Base-by-base conservation (phyloP, 2,888 invertebrate genomes). In the Drosophila putrida region DNA sequence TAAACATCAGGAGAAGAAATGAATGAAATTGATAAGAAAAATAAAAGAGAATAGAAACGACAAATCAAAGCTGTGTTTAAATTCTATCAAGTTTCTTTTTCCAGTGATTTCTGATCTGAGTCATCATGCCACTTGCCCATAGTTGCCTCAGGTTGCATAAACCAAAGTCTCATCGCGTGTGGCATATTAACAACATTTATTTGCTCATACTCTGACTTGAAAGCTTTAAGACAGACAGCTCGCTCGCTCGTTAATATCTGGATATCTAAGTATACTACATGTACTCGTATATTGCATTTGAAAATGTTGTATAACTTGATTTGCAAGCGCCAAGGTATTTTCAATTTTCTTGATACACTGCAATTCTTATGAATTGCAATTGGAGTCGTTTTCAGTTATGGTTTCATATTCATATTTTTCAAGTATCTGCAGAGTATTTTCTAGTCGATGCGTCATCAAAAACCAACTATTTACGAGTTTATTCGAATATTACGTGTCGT, bases 251-350 rank as follows among this genome's bases (percentile, higher is more conserved):
- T 41, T 64, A 58, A 54, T 67, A 66, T 35, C 36, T 44, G 43
- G 33, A 13, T 28, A 31, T 38, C 27, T n/a, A 11, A 25, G 4
- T 35, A 35, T 38, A 20, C 41, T 41, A 51, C 11, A 27, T 28
- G n/a, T 28, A 9, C 6, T 8, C n/a, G 6, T 31, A 5, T 67
- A 49, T 49, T 67, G 53, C 60, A 71, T 62, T 57, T 64, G 58
- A 43, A 87, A 81, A 74, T 82, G 79, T 84, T 81, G 82, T 50
- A 53, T 66, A 83, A 83, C 82, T 83, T 84, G 82, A 83, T 82
- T 87, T 76, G 71, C 81, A 39, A 68, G 75, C 81, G 65, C 58
- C 49, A 44, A 31, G 31, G 27, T 36, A 36, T 50, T 50, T 54
- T 35, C 27, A 27, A 59, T 43, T 38, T 44, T 15, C 27, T 25